These are phyloP conservation scores for Druon quercuslanigerum DNA, from an alignment of 1,140 invertebrate species.

Conservation along the genomic window DNA sequence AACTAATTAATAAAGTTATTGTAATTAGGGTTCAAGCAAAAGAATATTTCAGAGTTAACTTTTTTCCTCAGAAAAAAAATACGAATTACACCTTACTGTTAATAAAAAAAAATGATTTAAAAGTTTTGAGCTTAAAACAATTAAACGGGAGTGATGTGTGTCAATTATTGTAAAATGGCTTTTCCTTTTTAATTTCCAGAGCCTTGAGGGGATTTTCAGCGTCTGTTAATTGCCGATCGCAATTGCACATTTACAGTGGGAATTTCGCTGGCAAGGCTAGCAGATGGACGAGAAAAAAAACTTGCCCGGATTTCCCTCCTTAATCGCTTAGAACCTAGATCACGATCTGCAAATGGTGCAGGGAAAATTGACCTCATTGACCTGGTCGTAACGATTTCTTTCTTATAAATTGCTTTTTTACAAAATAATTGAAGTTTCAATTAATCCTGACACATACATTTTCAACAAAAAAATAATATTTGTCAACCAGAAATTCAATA, in stretches of 20 bases:
- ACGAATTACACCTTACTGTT: too few species aligned
- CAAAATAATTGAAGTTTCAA: too few species aligned
- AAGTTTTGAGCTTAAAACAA: not conserved
- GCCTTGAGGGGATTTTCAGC: not conserved
- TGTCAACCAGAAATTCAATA: too few species aligned
- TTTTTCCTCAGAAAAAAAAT: too few species aligned
- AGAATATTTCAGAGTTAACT: too few species aligned
- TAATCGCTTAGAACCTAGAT: slow-evolving; percentile 37
- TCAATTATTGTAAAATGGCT: not conserved
- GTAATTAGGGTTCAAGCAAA: too few species aligned
- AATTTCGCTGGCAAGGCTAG: not conserved
- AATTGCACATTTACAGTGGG: slow-evolving; percentile 19
- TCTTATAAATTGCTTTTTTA: not conserved
- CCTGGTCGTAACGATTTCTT: not conserved
- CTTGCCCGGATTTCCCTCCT: slow-evolving; percentile 57
- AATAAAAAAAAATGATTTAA: not conserved
- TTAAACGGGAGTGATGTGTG: not conserved
- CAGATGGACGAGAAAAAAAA: slow-evolving; percentile 40
- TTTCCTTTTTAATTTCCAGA: not conserved
- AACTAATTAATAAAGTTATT: too few species aligned
- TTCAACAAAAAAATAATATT: too few species aligned
- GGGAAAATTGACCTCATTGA: not conserved
- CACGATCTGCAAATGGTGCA: not conserved
- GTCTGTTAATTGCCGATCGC: not conserved
- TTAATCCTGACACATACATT: too few species aligned